Conservation (phyloP, 2,888 invertebrate genomes). For the Eupithecia dodoneata region DNA sequence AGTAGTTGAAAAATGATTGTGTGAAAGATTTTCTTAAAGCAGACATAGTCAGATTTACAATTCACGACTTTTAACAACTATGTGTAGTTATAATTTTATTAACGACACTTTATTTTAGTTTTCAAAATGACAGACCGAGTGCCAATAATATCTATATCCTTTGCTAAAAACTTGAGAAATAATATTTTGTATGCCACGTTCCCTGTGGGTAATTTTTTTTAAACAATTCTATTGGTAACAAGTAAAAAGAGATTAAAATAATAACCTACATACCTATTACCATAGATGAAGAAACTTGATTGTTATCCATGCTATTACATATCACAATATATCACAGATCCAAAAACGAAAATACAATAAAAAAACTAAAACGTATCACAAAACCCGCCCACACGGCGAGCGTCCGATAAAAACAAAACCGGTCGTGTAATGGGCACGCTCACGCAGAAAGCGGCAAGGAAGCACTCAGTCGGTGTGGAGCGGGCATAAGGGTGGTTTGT, state of each 20-base stretch:
- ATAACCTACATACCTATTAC: too few species aligned
- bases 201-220: background rate
- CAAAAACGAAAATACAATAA: background rate
- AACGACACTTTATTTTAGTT: background rate
- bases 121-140: background rate
- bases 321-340: background rate
- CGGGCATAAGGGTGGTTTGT: slow-evolving; percentile 50
- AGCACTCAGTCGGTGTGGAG: slow-evolving; percentile 59
- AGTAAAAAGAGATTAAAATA: too few species aligned
- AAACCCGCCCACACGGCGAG: background rate
- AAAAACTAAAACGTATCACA: background rate
- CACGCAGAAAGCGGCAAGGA: slow-evolving; percentile 55
- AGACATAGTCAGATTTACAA: background rate
- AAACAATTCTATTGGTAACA: background rate
- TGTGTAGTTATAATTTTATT: too few species aligned
- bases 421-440: slow-evolving; percentile 53
- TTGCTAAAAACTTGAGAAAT: background rate
- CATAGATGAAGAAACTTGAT: too few species aligned
- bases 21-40: background rate
- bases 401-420: slow-evolving; percentile 32
- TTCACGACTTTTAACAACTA: background rate
- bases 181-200: background rate
- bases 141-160: background rate
- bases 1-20: background rate
- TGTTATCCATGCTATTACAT: too few species aligned